These are phyloP conservation scores for Lysandra coridon DNA, from an alignment of 2,888 invertebrate species.

Conservation along the genomic window DNA sequence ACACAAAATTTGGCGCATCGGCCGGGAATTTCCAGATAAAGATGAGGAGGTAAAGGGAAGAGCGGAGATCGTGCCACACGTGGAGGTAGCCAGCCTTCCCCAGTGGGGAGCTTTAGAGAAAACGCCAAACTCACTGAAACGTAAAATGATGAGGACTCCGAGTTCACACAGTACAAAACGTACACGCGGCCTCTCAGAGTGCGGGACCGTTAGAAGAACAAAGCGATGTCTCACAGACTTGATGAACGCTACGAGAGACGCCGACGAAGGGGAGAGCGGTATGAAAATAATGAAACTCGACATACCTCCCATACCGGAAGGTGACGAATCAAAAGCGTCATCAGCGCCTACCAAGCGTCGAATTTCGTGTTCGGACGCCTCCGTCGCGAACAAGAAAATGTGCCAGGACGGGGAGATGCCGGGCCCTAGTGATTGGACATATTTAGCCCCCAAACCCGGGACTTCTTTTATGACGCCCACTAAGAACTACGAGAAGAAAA, in stretches of 20 bases:
- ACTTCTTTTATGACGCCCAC: conserved; percentile 64
- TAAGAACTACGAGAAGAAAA: conserved; percentile 55
- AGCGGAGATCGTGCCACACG: conserved; percentile 47
- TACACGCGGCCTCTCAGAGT: conserved; percentile 39
- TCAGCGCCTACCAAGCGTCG: conserved; percentile 57
- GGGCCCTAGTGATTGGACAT: conserved; percentile 50
- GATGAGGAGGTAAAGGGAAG: conserved; percentile 62
- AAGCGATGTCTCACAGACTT: conserved; percentile 69
- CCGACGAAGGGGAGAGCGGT: conserved; percentile 46
- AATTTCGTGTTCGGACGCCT: conserved; percentile 44
- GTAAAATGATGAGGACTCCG: conserved; percentile 50
- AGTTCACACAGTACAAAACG: conserved; percentile 48
- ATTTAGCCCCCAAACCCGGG: conserved; percentile 50
- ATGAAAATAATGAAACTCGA: conserved; percentile 55
- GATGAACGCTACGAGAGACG: conserved; percentile 56
- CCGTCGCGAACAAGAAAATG: conserved; percentile 43
- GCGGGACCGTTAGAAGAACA: conserved; percentile 47
- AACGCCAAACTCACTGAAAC: conserved; percentile 75
- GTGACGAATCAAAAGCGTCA: conserved; percentile 44
- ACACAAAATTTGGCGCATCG: conserved; percentile 88
- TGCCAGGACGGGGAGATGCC: conserved; percentile 41
- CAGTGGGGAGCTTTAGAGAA: conserved; percentile 61
- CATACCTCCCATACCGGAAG: conserved; percentile 40
- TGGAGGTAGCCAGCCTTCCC: conserved; percentile 50
- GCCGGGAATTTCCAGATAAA: conserved; percentile 67